These are phyloP conservation scores for Teleogryllus oceanicus DNA, from an alignment of 2,888 invertebrate species.

Conservation along the genomic window DNA sequence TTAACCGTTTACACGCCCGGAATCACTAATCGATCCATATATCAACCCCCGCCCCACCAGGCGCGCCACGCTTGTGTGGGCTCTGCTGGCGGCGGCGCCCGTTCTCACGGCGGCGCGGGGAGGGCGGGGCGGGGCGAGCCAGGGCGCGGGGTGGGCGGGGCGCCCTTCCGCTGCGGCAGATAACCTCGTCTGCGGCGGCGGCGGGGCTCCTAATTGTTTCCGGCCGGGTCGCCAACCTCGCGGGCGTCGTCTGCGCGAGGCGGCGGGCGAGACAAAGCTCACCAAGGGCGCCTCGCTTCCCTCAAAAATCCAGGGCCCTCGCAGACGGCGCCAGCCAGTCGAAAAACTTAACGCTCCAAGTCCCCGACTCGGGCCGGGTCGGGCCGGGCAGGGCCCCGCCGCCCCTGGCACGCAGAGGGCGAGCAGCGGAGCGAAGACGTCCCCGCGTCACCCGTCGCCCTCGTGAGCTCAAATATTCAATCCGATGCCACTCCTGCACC, in stretches of 20 bases:
- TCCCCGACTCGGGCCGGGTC: neutral
- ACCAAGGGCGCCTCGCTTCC: neutral
- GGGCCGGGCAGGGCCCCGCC: too few relatives aligned
- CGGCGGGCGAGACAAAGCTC: neutral
- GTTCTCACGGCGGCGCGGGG: neutral
- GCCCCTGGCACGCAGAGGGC: too few relatives aligned
- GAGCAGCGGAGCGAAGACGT: too few relatives aligned
- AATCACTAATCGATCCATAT: too few relatives aligned
- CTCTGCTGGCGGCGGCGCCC: neutral
- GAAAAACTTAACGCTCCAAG: neutral
- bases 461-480: too few relatives aligned
- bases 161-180: slow-evolving; percentile 2
- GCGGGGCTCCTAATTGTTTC: neutral
- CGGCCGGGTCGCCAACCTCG: neutral
- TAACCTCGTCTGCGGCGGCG: neutral
- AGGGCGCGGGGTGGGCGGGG: neutral
- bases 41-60: neutral
- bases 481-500: too few relatives aligned
- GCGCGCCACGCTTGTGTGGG: neutral
- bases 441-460: too few relatives aligned
- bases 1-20: too few relatives aligned
- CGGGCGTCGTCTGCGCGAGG: neutral
- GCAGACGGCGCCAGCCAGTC: neutral
- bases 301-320: neutral
- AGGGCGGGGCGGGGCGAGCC: neutral